These are phyloP conservation scores for Mus caroli DNA, from an alignment of 2,797 vertebrate species.

Conservation along the genomic window DNA sequence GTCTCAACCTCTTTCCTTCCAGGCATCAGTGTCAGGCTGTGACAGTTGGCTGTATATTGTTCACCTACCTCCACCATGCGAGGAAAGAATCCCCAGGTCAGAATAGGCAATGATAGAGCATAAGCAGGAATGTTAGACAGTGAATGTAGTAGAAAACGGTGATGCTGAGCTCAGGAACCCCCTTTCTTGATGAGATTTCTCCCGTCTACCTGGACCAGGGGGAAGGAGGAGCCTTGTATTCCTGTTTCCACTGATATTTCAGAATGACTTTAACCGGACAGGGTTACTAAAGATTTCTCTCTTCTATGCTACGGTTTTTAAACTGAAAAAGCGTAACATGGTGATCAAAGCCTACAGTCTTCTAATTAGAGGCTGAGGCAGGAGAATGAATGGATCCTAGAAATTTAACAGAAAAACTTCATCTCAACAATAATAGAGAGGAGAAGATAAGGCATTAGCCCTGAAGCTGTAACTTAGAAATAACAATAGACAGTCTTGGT, in stretches of 20 bases:
- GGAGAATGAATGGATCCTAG: not conserved
- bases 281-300: not conserved
- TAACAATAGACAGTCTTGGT: not conserved
- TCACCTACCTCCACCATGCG: not conserved
- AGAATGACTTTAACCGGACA: not conserved
- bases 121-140: accelerated
- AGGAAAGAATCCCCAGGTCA: not conserved
- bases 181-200: not conserved
- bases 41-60: not conserved
- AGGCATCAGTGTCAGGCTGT: not conserved
- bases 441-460: accelerated
- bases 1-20: slow-evolving; percentile 68
- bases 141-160: not conserved
- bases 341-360: not conserved
- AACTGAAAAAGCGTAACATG: not conserved
- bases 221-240: not conserved
- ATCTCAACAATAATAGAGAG: not conserved
- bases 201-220: not conserved
- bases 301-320: not conserved
- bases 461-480: not conserved
- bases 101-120: not conserved
- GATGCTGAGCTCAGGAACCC: not conserved
- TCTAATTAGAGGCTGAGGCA: too few relatives aligned
- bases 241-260: not conserved
- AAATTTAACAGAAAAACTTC: not conserved